Evolutionary conservation across 1,140 invertebrate species (phyloP).

Genomic region (Drosophila triauraria): DNA sequence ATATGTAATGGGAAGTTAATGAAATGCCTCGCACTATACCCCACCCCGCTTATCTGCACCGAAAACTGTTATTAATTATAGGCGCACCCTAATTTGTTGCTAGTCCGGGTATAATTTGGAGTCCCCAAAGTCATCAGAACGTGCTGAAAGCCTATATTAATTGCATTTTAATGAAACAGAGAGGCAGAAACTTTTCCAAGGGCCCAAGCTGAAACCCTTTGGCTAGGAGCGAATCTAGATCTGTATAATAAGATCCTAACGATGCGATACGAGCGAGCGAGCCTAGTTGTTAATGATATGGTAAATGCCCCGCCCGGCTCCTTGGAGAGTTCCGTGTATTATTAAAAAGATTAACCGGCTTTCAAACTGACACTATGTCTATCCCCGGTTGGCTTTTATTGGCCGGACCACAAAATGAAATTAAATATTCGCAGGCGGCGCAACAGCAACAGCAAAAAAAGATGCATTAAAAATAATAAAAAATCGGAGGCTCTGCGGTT

Average conservation of each 20-base stretch:
- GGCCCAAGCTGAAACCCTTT: conserved; percentile 47
- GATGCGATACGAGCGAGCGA: conserved; percentile 10
- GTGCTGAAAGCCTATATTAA: conserved; percentile 81
- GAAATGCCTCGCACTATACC: conserved; percentile 47
- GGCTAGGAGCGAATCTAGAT: conserved; percentile 14
- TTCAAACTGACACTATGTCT: conserved; percentile 34
- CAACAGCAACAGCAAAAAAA: conserved; percentile 5
- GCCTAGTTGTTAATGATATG: conserved; percentile 51
- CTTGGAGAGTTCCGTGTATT: conserved; percentile 15
- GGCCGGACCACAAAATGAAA: conserved; percentile 73
- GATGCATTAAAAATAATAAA: conserved; percentile 46
- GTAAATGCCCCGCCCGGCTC: conserved; percentile 22
- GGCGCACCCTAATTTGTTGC: conserved; percentile 71
- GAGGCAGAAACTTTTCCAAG: conserved; percentile 9
- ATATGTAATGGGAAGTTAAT: conserved; percentile 77
- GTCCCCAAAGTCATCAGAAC: conserved; percentile 56
- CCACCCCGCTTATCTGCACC: conserved; percentile 42
- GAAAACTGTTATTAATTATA: conserved; percentile 77
- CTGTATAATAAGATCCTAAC: conserved; percentile 40
- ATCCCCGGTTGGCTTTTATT: conserved; percentile 34
- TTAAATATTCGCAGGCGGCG: conserved; percentile 65
- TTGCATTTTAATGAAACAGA: conserved; percentile 79
- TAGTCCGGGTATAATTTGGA: conserved; percentile 56
- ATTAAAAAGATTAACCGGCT: conserved; percentile 33
- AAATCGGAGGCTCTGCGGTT: conserved; percentile 65